Conservation (phyloP, 1,140 invertebrate genomes). For the Leptinotarsa lineolata region DNA sequence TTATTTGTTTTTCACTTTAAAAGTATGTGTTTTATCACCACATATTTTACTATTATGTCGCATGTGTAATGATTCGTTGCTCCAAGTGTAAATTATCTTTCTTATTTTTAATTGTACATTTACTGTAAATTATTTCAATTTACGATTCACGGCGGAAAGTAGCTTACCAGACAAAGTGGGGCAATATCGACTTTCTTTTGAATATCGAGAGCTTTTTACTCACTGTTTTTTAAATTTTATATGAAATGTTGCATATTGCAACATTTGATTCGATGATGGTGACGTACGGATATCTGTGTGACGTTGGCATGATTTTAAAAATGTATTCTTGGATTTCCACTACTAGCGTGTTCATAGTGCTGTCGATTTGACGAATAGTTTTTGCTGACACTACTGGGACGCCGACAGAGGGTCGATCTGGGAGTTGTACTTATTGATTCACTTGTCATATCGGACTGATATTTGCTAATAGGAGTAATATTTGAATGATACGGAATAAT, state of each 20-base stretch:
- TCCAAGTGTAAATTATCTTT: too few species aligned
- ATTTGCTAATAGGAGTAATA: too few species aligned
- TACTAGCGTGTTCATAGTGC: constrained; percentile 39
- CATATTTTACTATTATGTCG: too few species aligned
- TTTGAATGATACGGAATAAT: too few species aligned
- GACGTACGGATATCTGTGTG: constrained; percentile 8
- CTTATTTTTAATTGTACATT: constrained; percentile 40
- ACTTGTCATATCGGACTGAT: too few species aligned
- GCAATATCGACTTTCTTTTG: neutral
- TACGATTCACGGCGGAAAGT: constrained; percentile 14
- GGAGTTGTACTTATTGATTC: too few species aligned
- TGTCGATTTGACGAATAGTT: constrained; percentile 22
- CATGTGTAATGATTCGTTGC: too few species aligned
- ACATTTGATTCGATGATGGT: constrained; percentile 1
- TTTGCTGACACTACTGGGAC: constrained; percentile 11
- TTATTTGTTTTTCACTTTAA: too few species aligned
- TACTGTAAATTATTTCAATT: constrained; percentile 35
- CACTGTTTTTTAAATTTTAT: constrained; percentile 12
- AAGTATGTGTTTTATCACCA: too few species aligned
- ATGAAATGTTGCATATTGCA: constrained; percentile 13
- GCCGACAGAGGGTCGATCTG: too few species aligned
- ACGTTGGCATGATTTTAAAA: constrained; percentile 34
- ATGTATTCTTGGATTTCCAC: constrained; percentile 37
- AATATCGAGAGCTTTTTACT: constrained; percentile 4
- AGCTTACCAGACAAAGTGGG: neutral